Percentiles rank a stretch among this genome's conserved stretches.
Conservation (phyloP, 2,888 invertebrate species). For the Mesorhabditis spiculigera region DNA sequence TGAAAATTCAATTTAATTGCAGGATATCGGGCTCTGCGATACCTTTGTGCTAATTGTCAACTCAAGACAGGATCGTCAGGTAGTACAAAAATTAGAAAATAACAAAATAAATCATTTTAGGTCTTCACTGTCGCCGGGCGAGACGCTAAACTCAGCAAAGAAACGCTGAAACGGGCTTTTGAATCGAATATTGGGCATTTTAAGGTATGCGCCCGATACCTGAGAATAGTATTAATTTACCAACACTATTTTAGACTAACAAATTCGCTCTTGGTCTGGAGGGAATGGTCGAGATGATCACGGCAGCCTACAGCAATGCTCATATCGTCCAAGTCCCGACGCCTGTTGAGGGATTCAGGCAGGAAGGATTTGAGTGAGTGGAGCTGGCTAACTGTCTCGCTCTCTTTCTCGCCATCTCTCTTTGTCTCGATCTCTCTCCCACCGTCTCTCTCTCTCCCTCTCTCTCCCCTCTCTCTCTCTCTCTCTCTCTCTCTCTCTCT, state of each 20-base stretch:
- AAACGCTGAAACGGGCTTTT: conserved; percentile 52
- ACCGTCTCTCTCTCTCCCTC: conserved; percentile 29
- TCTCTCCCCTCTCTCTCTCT: neutral
- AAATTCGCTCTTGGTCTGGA: conserved; percentile 39
- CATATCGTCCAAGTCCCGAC: conserved; percentile 55
- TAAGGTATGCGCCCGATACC: neutral
- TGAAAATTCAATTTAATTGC: conserved; percentile 9
- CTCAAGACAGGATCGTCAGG: conserved; percentile 52
- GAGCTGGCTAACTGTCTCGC: conserved; percentile 34
- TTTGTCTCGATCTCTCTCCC: conserved; percentile 44
- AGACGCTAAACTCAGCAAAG: conserved; percentile 52
- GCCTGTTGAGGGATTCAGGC: conserved; percentile 23
- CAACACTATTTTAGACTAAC: conserved; percentile 26
- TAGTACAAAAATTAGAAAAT: conserved; percentile 9
- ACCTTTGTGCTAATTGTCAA: conserved; percentile 55
- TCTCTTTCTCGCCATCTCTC: conserved; percentile 48
- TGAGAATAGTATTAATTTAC: neutral
- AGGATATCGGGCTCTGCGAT: conserved; percentile 54
- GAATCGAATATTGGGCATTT: conserved; percentile 46
- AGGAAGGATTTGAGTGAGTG: conserved; percentile 13
- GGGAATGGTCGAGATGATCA: conserved; percentile 56
- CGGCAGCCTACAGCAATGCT: conserved; percentile 51
- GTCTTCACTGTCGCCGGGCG: conserved; percentile 56
- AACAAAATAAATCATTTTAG: conserved; percentile 14
- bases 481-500: conserved; percentile 4